These are phyloP conservation scores for Macrobrachium rosenbergii DNA, from an alignment of 1,140 invertebrate genomes.

Conservation along the genomic window DNA sequence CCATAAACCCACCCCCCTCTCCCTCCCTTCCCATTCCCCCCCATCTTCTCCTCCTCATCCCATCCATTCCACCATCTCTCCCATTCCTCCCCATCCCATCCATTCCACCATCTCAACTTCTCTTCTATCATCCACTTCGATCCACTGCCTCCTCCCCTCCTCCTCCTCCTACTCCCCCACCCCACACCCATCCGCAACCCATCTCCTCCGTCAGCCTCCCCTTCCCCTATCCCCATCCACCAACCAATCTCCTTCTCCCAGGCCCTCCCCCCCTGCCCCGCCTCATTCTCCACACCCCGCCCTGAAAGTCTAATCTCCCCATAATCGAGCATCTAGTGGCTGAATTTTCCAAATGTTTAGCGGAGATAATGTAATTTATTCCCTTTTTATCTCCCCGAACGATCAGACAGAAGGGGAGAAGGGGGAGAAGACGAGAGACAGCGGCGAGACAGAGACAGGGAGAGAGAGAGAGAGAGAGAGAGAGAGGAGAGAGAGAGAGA, in stretches of 20 bases:
- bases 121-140: neutral
- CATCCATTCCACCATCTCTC: neutral
- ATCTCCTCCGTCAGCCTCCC: neutral
- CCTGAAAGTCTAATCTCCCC: conserved; percentile 38
- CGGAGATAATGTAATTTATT: conserved; percentile 54
- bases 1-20: neutral
- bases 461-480: neutral
- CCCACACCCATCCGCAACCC: no score
- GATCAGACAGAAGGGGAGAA: conserved; percentile 7
- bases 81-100: neutral
- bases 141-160: neutral
- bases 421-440: neutral
- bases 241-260: neutral
- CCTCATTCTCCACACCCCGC: neutral
- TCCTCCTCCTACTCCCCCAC: neutral
- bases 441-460: neutral
- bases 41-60: neutral
- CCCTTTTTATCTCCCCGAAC: conserved; percentile 24
- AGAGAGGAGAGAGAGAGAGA: neutral
- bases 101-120: neutral
- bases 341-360: conserved; percentile 57
- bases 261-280: neutral
- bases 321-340: conserved; percentile 51
- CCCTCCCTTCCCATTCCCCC: neutral
- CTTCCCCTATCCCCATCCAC: neutral